Conservation (phyloP, 2,888 invertebrate species). For the Mythimna pallens region DNA sequence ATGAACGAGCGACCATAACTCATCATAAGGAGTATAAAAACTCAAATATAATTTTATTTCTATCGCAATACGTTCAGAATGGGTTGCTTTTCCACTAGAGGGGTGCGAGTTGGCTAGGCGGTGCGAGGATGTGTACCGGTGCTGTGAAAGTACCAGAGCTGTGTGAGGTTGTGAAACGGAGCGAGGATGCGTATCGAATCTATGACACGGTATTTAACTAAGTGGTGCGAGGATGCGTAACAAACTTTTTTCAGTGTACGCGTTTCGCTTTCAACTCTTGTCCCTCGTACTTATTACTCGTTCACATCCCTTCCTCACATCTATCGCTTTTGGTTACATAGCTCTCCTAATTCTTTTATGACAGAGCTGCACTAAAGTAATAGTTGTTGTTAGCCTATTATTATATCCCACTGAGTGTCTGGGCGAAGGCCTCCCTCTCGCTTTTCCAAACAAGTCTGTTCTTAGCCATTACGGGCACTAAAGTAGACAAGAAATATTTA, state of each 20-base stretch:
- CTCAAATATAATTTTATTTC: conserved; percentile 36
- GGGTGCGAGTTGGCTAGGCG: not conserved
- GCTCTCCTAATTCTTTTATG: not conserved
- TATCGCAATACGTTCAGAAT: conserved; percentile 42
- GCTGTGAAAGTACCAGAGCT: not conserved
- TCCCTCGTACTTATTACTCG: too few species aligned
- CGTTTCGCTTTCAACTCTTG: too few species aligned
- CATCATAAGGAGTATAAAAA: conserved; percentile 38
- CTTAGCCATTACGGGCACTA: too few species aligned
- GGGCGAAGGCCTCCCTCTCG: too few species aligned
- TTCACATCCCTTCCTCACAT: not conserved
- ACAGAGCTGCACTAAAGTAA: too few species aligned
- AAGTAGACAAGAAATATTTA: too few species aligned
- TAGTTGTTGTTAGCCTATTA: too few species aligned
- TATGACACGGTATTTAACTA: not conserved
- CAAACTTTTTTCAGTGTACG: too few species aligned
- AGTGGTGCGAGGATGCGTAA: not conserved
- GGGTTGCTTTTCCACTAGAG: not conserved
- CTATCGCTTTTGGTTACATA: not conserved
- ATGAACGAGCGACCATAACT: conserved; percentile 38
- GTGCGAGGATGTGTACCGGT: not conserved
- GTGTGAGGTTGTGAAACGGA: not conserved
- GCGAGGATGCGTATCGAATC: not conserved
- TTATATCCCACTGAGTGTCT: too few species aligned
- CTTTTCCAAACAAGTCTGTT: too few species aligned